Percentiles rank a stretch among this genome's conserved stretches.
Evolutionary conservation across 2,797 vertebrate genomes (phyloP).

Genomic region (Coreius guichenoti): DNA sequence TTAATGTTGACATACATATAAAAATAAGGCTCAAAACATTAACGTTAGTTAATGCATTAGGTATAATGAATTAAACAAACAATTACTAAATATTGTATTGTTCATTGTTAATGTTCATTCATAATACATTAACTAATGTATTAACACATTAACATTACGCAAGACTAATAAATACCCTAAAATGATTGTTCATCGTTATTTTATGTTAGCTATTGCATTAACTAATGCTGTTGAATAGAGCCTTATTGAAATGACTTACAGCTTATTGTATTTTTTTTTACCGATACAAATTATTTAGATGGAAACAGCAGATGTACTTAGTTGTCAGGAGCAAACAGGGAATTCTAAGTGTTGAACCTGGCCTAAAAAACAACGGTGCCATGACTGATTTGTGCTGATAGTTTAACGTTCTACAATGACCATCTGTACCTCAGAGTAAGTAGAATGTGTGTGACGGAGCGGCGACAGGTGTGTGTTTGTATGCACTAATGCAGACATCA

Average conservation of each 20-base stretch:
- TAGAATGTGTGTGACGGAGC: slow-evolving; percentile 10
- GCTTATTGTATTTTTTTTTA: background rate
- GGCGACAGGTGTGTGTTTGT: slow-evolving; percentile 44
- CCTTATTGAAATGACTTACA: background rate
- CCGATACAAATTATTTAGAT: background rate
- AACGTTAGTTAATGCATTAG: background rate
- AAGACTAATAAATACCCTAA: background rate
- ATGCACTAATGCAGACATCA: slow-evolving; percentile 38
- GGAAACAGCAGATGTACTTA: background rate
- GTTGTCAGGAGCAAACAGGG: background rate
- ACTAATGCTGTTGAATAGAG: background rate
- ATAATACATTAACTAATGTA: background rate
- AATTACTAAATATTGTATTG: background rate
- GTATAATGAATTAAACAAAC: background rate
- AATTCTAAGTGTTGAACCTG: background rate
- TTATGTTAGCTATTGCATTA: background rate
- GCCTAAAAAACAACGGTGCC: slow-evolving; percentile 18
- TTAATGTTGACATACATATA: background rate
- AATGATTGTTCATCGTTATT: background rate
- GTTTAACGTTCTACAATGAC: slow-evolving; percentile 44
- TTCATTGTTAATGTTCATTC: slow-evolving; percentile 13
- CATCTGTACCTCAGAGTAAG: slow-evolving; percentile 49
- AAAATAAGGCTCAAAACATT: background rate
- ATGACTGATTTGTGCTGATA: slow-evolving; percentile 39
- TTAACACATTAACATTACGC: background rate